phyloP scores from a whole-genome alignment of 1,140 invertebrate species.

The Drosophila miranda region DNA sequence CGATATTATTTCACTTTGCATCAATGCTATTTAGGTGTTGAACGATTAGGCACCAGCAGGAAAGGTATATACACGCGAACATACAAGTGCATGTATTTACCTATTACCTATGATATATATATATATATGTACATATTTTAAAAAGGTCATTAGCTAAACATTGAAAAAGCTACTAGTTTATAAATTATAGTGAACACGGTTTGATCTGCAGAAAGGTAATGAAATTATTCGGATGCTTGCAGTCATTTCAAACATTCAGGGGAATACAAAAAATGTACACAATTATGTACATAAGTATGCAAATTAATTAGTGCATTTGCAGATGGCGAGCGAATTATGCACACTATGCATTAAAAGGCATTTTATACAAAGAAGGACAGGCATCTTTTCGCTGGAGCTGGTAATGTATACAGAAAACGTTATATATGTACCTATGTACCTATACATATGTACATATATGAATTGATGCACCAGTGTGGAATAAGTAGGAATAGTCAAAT shows the following conservation, averaged over 20 bases:
- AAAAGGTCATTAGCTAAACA: background rate
- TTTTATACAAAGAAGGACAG: no score
- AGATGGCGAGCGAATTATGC: no score
- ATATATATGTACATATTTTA: slow-evolving; percentile 1
- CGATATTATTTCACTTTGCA: slow-evolving; percentile 1
- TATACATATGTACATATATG: slow-evolving; percentile 21
- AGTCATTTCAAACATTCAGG: slow-evolving; percentile 10
- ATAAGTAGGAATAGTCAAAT: slow-evolving; percentile 15
- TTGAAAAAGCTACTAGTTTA: background rate
- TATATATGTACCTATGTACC: background rate
- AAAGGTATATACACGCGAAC: slow-evolving; percentile 1
- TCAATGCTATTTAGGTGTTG: slow-evolving; percentile 17
- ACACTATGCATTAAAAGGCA: no score
- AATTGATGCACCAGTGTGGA: background rate
- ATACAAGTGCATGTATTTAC: slow-evolving; percentile 3
- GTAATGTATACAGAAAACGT: no score
- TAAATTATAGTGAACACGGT: slow-evolving; percentile 1
- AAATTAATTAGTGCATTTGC: background rate
- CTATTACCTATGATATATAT: slow-evolving; percentile 4
- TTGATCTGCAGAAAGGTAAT: background rate
- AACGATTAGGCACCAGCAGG: slow-evolving; percentile 21
- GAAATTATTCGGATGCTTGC: background rate
- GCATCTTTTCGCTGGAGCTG: no score
- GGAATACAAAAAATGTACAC: background rate
- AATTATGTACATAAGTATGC: slow-evolving; percentile 9